phyloP scores from a whole-genome alignment of 2,797 vertebrate species.

The Leucoraja ocellata region DNA sequence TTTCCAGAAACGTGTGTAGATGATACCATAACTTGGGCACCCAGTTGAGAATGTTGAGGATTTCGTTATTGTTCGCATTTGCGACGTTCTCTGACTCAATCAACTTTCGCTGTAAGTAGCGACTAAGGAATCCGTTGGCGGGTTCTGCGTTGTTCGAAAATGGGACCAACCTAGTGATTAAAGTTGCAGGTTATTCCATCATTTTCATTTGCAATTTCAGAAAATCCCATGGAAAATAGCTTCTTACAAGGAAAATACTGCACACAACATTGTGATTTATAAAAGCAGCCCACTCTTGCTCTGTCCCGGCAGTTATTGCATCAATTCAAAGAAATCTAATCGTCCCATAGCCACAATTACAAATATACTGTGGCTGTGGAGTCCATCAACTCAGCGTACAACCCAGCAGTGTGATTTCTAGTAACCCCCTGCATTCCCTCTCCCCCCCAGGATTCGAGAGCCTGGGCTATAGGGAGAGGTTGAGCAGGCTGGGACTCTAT shows the following conservation, averaged over 20 bases:
- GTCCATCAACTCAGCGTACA: too few relatives aligned
- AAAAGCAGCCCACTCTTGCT: background rate
- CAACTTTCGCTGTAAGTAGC: constrained; percentile 87
- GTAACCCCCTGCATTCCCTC: too few relatives aligned
- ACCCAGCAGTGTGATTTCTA: too few relatives aligned
- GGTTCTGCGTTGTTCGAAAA: constrained; percentile 97
- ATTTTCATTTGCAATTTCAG: background rate
- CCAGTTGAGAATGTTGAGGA: constrained; percentile 84
- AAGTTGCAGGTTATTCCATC: background rate
- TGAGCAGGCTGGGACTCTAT: too few relatives aligned
- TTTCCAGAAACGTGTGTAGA: constrained; percentile 90
- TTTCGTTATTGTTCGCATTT: constrained; percentile 64
- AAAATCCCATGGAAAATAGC: background rate
- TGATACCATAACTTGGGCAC: constrained; percentile 95
- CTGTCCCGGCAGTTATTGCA: background rate
- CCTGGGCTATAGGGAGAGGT: too few relatives aligned
- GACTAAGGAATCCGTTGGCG: constrained; percentile 83
- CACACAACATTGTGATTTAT: background rate
- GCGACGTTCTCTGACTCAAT: constrained; percentile 71
- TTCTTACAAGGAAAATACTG: background rate
- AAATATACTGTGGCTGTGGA: background rate
- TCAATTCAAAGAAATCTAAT: background rate
- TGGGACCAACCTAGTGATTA: constrained; percentile 74
- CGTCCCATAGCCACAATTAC: background rate
- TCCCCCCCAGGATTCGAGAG: too few relatives aligned